Base-by-base conservation (phyloP, 2,113 vertebrate species). In the Hypocryptadius cinnamomeus region DNA sequence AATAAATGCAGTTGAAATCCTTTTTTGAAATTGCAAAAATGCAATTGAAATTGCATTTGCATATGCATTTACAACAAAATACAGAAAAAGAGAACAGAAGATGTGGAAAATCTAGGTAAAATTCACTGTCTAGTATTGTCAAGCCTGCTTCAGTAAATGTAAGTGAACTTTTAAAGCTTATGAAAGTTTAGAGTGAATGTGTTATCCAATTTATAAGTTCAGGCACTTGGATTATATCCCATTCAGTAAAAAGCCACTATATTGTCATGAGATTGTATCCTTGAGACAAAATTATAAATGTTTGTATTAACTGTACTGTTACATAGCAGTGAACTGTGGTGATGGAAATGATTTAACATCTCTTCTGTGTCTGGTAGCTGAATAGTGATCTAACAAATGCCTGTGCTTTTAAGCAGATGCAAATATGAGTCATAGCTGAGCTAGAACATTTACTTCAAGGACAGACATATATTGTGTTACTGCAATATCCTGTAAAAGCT, bases 381-480 rank as follows among this genome's bases (percentile, higher is more conserved):
- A 91, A 73, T 2, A 83, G 57, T 77, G 57, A 93, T 50, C n/a
- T 87, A 80, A 90, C 39, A 92, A 83, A 80, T 83, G 86, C 44
- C 60, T 65, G 15, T 76, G 50, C 64, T 94, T 61, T 68, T 79
- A 89, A 79, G 27, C 31, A 85, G 35, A 86, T 94, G 94, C 90
- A 84, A 87, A 64, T 60, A 79, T 85, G 91, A 79, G 53, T 95
- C 92, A 94, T 30, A n/a, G 68, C 27, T 96, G 71, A 93, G 28
- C 35, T 39, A 11, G 74, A 93, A 93, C 93, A 50, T 93, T 94
- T 93, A 27, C 86, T 96, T 44, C 89, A 94, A 95, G 85, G 76
- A 79, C 91, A 94, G 89, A 57, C 88, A 42, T 77, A 76, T 54
- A 84, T 64, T 92, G 57, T 72, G 35, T 85, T 94, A n/a, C 35